These are phyloP conservation scores for Homarus gammarus DNA, from an alignment of 2,888 invertebrate genomes.

Conservation along the genomic window DNA sequence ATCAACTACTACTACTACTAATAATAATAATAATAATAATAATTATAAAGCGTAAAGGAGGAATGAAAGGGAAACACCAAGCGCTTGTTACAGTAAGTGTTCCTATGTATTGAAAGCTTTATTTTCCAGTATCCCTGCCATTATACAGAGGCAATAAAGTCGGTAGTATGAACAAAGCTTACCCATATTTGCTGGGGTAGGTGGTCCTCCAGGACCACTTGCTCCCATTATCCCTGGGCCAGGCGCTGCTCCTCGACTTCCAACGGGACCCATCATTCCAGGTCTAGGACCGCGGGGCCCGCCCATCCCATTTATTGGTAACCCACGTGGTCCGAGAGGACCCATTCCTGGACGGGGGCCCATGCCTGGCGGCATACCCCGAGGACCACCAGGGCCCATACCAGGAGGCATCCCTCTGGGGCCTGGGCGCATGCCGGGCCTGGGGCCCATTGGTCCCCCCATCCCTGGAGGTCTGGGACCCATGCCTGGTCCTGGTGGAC, in stretches of 20 bases:
- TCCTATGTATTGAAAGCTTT: too few relatives aligned
- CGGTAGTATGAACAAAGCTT: conserved; percentile 6
- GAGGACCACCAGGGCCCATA: conserved; percentile 66
- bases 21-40: too few relatives aligned
- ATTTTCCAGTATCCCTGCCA: too few relatives aligned
- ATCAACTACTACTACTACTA: too few relatives aligned
- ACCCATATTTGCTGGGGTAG: conserved; percentile 44
- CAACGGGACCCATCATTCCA: conserved; percentile 75
- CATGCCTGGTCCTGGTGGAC: conserved; percentile 53
- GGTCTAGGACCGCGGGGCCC: conserved; percentile 74
- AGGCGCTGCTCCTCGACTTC: conserved; percentile 67
- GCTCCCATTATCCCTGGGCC: conserved; percentile 56
- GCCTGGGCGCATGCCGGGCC: conserved; percentile 62
- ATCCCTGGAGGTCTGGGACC: conserved; percentile 65
- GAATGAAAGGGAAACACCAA: too few relatives aligned
- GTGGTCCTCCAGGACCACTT: conserved; percentile 47
- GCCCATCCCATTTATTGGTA: conserved; percentile 73
- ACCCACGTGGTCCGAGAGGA: conserved; percentile 66
- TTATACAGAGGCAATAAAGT: too few relatives aligned
- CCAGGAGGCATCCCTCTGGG: conserved; percentile 71
- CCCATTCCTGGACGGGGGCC: conserved; percentile 73
- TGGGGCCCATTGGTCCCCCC: conserved; percentile 72
- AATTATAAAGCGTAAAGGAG: too few relatives aligned
- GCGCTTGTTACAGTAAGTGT: too few relatives aligned
- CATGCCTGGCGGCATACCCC: conserved; percentile 75